Evolutionary conservation across 2,888 invertebrate species (phyloP), one percentile per base, ranked within the genome.

Genomic region (Folsomia candida): DNA sequence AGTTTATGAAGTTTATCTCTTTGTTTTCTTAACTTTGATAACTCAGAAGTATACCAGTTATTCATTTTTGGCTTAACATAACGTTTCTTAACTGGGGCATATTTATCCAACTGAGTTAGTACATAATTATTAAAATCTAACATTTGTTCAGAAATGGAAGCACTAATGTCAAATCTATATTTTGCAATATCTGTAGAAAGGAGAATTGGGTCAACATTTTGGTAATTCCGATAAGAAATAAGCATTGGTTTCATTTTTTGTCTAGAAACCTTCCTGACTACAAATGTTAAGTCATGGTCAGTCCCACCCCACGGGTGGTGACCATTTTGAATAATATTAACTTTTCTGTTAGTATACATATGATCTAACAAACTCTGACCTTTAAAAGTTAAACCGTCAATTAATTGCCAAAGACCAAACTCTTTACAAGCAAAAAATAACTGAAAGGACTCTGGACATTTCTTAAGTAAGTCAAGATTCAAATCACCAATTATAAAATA

Each of bases 31-130:
- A 24, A 4, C 26, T 4, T 4, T 6, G 25, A 29, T 37, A n/a
- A n/a, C n/a, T n/a, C n/a, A n/a, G n/a, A n/a, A n/a, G n/a, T n/a
- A n/a, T n/a, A n/a, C n/a, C n/a, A n/a, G n/a, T n/a, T n/a, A n/a
- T n/a, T n/a, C n/a, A n/a, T n/a, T n/a, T n/a, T n/a, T n/a, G n/a
- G n/a, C n/a, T n/a, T n/a, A n/a, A n/a, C n/a, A n/a, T n/a, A n/a
- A n/a, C n/a, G n/a, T n/a, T n/a, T n/a, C n/a, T 59, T 67, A 4
- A 67, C 14, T 22, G 67, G 59, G 24, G 67, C 67, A 29, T 57
- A 18, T 22, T 59, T 29, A 22, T 67, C 59, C 2, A 67, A 3
- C 24, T n/a, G n/a, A n/a, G n/a, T n/a, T n/a, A n/a, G n/a, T n/a
- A n/a, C n/a, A n/a, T n/a, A n/a, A n/a, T n/a, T n/a, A n/a, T n/a